Evolutionary conservation across 2,888 invertebrate genomes (phyloP), one percentile per base, ranked within the genome.

Genomic region (Chrysolina oricalcia): DNA sequence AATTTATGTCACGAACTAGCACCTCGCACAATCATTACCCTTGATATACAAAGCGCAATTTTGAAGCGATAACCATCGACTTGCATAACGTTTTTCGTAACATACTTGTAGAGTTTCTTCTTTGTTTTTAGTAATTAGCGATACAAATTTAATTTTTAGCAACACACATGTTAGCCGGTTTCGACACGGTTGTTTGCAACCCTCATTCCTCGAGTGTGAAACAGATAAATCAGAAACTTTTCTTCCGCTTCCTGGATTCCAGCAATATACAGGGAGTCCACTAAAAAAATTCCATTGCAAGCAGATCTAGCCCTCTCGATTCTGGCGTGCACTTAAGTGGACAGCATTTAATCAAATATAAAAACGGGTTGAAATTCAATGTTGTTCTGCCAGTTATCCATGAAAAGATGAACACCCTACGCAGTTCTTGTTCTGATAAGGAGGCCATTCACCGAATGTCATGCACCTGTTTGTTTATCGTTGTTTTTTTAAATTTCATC

Each of bases 1-100:
- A 64, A 70, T 70, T 46, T 74, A 66, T 74, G 74, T 74, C 74
- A 74, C 65, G 74, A 74, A 74, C 69, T 70, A 74, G 70, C 70
- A 74, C 74, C 74, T 70, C 70, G 59, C 62, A 23, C 70, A 70
- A 50, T 40, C 62, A 70, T 66, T 70, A 74, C 65, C 74, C 74
- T 74, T 74, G 74, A 67, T 74, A 50, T 53, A 70, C 73, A 70
- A 66, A 62, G 59, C 65, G 56, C 43, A 66, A 70, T 69, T 41
- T 40, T 63, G 17, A 56, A n/a, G 59, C 35, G 59, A 59, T 59
- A 59, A 59, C n/a, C 11, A 59, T 59, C 59, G 11, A 27, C 15
- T 67, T 67, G 43, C 67, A 71, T 35, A 41, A 71, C 64, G 10
- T 6, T 71, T 71, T 71, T 71, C 71, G 71, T 71, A 71, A 71